These are phyloP conservation scores for Nemurella pictetii DNA, from an alignment of 2,888 invertebrate genomes.

Conservation along the genomic window DNA sequence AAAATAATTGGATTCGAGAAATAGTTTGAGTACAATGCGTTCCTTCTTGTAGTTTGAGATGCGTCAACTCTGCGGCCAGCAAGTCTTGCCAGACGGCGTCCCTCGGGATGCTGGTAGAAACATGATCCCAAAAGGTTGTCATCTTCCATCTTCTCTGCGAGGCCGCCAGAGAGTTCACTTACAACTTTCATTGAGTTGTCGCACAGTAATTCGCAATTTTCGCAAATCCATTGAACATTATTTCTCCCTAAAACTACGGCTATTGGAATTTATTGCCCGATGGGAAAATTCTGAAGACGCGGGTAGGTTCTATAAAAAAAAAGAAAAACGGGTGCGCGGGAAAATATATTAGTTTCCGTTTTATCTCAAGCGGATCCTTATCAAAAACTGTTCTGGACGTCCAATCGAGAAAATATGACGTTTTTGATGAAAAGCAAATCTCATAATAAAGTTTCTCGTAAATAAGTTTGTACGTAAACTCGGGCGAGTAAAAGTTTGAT, in stretches of 20 bases:
- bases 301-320: not conserved
- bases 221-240: not conserved
- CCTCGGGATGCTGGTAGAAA: too few relatives aligned
- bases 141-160: not conserved
- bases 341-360: not conserved
- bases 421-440: slow-evolving; percentile 7
- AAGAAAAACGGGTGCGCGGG: not conserved
- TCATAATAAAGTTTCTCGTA: not conserved
- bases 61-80: not conserved
- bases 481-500: not conserved
- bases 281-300: not conserved
- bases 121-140: not conserved
- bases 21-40: not conserved
- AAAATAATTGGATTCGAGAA: not conserved
- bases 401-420: slow-evolving; percentile 3
- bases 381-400: not conserved
- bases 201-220: not conserved
- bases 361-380: not conserved
- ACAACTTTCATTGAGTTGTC: not conserved
- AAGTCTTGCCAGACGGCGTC: not conserved
- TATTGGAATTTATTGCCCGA: not conserved
- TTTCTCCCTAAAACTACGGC: not conserved
- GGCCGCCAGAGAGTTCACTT: not conserved
- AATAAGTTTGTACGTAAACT: slow-evolving; percentile 5
- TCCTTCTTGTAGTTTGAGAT: not conserved